Conservation (phyloP, 2,797 vertebrate species). For the Tragelaphus eurycerus region DNA sequence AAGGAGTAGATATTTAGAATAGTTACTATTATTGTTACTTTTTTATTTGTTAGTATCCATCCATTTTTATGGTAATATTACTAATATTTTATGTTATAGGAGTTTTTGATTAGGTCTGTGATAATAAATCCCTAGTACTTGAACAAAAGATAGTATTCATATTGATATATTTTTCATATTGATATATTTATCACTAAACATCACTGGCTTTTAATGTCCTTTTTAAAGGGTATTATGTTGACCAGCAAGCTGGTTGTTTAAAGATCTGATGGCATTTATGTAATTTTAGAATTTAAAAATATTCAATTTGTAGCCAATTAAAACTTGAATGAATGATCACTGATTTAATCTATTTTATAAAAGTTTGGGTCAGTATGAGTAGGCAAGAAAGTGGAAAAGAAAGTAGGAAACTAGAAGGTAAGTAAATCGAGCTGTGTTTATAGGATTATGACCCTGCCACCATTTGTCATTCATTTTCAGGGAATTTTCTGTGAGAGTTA, state of each 20-base stretch:
- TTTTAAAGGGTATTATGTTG: conserved; percentile 6
- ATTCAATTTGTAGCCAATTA: conserved; percentile 4
- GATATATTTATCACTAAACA: background rate
- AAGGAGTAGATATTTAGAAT: conserved; percentile 22
- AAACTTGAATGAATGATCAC: background rate
- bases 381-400: background rate
- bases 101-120: conserved; percentile 25
- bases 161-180: background rate
- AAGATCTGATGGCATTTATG: background rate
- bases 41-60: background rate
- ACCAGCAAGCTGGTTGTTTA: background rate
- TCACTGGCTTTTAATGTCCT: conserved; percentile 24
- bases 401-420: background rate
- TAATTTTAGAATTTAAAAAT: conserved; percentile 8
- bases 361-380: background rate
- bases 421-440: background rate
- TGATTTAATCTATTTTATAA: conserved; percentile 42
- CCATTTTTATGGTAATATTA: conserved; percentile 2
- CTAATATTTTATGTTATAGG: conserved; percentile 24
- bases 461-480: background rate
- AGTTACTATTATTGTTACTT: conserved; percentile 19
- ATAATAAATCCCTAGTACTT: conserved; percentile 20
- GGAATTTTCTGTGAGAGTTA: conserved; percentile 11
- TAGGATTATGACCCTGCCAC: background rate
- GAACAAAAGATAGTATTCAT: conserved; percentile 2